These are phyloP conservation scores for Tanypteryx hageni DNA, from an alignment of 2,888 invertebrate genomes.

Conservation along the genomic window DNA sequence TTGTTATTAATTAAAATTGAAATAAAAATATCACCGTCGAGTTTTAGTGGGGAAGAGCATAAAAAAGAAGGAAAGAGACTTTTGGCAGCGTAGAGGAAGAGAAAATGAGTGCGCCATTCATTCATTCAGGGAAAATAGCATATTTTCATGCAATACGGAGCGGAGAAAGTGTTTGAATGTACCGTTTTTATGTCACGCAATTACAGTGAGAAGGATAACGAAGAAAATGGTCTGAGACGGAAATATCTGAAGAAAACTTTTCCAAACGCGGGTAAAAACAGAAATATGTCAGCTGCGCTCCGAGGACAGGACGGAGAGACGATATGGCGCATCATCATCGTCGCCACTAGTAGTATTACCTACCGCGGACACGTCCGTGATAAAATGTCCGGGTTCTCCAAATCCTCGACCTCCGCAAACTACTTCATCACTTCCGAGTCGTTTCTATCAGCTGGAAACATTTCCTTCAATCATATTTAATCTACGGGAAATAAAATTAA, in stretches of 20 bases:
- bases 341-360: too few species aligned
- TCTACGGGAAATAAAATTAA: too few species aligned
- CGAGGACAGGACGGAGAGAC: too few species aligned
- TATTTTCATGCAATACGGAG: not conserved
- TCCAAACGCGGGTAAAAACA: not conserved
- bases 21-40: not conserved
- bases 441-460: too few species aligned
- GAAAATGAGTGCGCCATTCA: not conserved
- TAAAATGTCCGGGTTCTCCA: too few species aligned
- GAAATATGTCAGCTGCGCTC: too few species aligned
- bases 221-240: not conserved
- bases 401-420: too few species aligned
- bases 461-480: too few species aligned
- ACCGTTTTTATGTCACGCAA: not conserved
- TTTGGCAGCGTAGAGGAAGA: not conserved
- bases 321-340: too few species aligned
- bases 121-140: not conserved
- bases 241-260: not conserved
- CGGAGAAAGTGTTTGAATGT: not conserved
- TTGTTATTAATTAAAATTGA: constrained; percentile 37
- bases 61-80: not conserved
- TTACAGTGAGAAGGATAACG: not conserved
- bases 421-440: too few species aligned
- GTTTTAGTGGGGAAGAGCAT: not conserved
- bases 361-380: too few species aligned